A percentile compares a stretch with the other conserved stretches of the same genome.
These are phyloP conservation scores for Drosophila ficusphila DNA, from an alignment of 1,140 invertebrate species.

Conservation along the genomic window DNA sequence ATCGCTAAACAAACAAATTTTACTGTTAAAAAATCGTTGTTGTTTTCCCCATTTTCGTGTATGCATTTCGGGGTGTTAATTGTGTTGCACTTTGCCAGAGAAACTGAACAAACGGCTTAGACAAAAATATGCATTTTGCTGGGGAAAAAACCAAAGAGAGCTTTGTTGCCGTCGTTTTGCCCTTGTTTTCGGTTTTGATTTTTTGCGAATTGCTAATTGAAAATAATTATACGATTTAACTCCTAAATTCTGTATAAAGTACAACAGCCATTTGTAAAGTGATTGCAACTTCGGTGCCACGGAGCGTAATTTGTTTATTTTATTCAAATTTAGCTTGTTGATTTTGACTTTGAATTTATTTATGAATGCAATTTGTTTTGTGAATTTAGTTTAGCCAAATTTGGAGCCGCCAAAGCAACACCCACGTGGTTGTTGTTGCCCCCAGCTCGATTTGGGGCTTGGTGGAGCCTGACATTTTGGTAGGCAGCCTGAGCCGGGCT, in stretches of 20 bases:
- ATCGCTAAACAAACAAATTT: slow-evolving; percentile 74
- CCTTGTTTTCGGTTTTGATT: background rate
- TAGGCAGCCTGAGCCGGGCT: slow-evolving; percentile 9
- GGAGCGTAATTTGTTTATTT: background rate
- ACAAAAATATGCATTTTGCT: slow-evolving; percentile 43
- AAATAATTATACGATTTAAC: background rate
- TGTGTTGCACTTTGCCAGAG: slow-evolving; percentile 76
- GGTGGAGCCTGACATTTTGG: slow-evolving; percentile 48
- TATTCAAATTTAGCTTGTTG: slow-evolving; percentile 11
- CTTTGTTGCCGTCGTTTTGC: slow-evolving; percentile 31
- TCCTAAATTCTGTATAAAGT: background rate
- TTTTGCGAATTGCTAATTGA: background rate
- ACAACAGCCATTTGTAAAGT: background rate
- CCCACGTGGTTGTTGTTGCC: slow-evolving; percentile 46
- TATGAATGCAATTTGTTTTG: slow-evolving; percentile 78
- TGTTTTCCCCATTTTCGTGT: slow-evolving; percentile 32
- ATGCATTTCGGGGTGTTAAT: slow-evolving; percentile 80
- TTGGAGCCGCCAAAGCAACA: slow-evolving; percentile 71
- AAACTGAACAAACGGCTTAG: slow-evolving; percentile 32
- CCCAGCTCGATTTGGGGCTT: slow-evolving; percentile 24
- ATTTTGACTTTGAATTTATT: slow-evolving; percentile 62
- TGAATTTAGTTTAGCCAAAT: slow-evolving; percentile 72
- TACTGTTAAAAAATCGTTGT: slow-evolving; percentile 63
- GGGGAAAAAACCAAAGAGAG: slow-evolving; percentile 59
- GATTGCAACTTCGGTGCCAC: background rate